Base-by-base conservation (phyloP, 1,140 invertebrate species). In the Hirudo medicinalis region DNA sequence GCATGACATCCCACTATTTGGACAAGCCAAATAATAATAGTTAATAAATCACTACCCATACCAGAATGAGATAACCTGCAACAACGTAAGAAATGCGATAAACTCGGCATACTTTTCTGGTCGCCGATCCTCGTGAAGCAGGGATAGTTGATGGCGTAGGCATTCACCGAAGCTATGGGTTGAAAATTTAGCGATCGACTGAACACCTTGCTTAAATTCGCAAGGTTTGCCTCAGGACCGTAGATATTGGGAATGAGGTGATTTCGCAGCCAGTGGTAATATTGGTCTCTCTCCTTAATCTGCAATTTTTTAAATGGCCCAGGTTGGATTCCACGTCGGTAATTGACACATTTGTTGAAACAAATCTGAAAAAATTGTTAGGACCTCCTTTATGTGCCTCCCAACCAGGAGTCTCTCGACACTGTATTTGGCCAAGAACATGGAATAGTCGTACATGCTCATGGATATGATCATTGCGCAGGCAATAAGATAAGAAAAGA, bases 161-260 rank as follows among this genome's bases (percentile, higher is more conserved):
- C 57, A 13, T 11, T 25, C 19, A 63, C 57, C 8, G 22, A 22
- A 32, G 22, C 2, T 9, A 63, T 63, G 22, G 11, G 8, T 22
- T 63, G 22, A 32, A 63, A 63, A n/a, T 63, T 63, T 22, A 25
- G 57, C 1, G 29, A 63, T 32, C 57, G 57, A 63, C 57, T 63
- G 19, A 63, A 63, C 22, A 63, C 8, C 11, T 22, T 63, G 20
- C 57, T 63, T 6, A 32, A 11, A 0, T 2, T 22, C 15, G 22
- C 57, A 2, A 4, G 22, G 29, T 63, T 32, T 22, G 22, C 57
- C 11, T 25, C 57, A 25, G 57, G 57, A 63, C 43, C 13, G 43
- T 63, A 63, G 29, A 32, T 32, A n/a, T 25, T 22, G 9, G 22
- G 57, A 63, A 63, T 63, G 57, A 63, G 29, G 19, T 63, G 57